Percentiles rank a stretch among this genome's conserved stretches.
These are phyloP conservation scores for Sturmia bella DNA, from an alignment of 2,888 invertebrate species.

Conservation along the genomic window DNA sequence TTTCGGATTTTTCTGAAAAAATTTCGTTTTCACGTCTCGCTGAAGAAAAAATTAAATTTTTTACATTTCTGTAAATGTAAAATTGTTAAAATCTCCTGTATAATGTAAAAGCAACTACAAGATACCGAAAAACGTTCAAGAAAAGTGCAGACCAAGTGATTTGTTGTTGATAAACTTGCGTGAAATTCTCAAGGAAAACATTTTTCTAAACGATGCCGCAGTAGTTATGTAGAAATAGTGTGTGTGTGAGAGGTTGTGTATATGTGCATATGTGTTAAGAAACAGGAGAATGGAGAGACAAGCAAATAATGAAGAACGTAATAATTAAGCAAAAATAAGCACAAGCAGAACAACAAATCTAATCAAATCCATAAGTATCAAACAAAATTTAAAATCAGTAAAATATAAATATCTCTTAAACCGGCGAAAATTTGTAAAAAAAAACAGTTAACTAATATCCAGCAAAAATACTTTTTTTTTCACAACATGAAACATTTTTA, in stretches of 20 bases:
- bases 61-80: constrained; percentile 46
- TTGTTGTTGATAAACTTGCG: constrained; percentile 46
- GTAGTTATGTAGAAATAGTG: constrained; percentile 65
- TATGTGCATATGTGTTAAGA: constrained; percentile 50
- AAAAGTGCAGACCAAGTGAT: constrained; percentile 26
- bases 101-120: constrained; percentile 41
- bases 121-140: constrained; percentile 14
- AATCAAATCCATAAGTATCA: constrained; percentile 34
- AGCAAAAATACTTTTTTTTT: background rate
- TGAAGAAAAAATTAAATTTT: constrained; percentile 63
- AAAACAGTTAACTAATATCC: background rate
- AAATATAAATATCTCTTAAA: constrained; percentile 14
- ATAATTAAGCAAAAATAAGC: constrained; percentile 56
- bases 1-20: constrained; percentile 72
- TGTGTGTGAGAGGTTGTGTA: constrained; percentile 51
- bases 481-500: background rate
- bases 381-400: constrained; percentile 31
- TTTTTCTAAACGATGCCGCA: constrained; percentile 69
- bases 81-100: constrained; percentile 40
- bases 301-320: constrained; percentile 66
- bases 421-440: constrained; percentile 1
- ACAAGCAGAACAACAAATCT: constrained; percentile 50
- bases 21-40: constrained; percentile 70
- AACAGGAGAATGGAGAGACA: constrained; percentile 55
- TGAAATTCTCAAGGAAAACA: constrained; percentile 62